Percentiles rank a stretch among this genome's conserved stretches.
Conservation (phyloP, 1,140 invertebrate genomes). For the Drosophila mojavensis region DNA sequence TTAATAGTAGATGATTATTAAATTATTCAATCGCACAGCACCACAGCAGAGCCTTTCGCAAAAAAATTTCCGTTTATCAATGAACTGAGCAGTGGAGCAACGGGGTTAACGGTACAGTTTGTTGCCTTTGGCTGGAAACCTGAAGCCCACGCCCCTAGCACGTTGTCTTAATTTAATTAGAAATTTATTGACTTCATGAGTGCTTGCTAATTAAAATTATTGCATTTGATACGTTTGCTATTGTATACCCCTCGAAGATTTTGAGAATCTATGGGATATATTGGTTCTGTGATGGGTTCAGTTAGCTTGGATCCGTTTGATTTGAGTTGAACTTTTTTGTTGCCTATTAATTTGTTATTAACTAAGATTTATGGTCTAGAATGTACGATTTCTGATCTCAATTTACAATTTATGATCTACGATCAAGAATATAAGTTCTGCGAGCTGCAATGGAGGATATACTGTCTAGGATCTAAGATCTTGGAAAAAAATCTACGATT, state of each 20-base stretch:
- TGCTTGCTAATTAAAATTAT: constrained; percentile 57
- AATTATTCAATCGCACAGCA: constrained; percentile 18
- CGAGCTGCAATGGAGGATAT: too few relatives aligned
- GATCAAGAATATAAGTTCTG: too few relatives aligned
- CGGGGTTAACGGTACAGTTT: constrained; percentile 35
- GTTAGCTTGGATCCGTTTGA: too few relatives aligned
- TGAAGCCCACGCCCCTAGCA: constrained; percentile 21
- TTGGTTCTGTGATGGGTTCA: neutral
- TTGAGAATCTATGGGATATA: constrained; percentile 5
- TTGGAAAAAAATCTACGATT: too few relatives aligned
- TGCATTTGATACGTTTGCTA: constrained; percentile 3
- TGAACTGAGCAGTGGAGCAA: constrained; percentile 32
- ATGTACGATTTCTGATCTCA: too few relatives aligned
- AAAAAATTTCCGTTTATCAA: constrained; percentile 74
- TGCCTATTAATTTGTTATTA: too few relatives aligned
- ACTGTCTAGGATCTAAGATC: too few relatives aligned
- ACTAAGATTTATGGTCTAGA: too few relatives aligned
- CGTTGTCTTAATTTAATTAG: constrained; percentile 51
- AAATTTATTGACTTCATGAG: constrained; percentile 41
- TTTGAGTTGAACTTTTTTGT: too few relatives aligned
- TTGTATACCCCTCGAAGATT: neutral
- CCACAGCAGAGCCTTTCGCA: constrained; percentile 41
- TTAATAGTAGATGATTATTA: constrained; percentile 38
- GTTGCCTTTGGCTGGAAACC: constrained; percentile 13
- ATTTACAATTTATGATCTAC: too few relatives aligned